Conservation (phyloP, 2,797 vertebrate genomes). For the Chelidonichthys spinosus region DNA sequence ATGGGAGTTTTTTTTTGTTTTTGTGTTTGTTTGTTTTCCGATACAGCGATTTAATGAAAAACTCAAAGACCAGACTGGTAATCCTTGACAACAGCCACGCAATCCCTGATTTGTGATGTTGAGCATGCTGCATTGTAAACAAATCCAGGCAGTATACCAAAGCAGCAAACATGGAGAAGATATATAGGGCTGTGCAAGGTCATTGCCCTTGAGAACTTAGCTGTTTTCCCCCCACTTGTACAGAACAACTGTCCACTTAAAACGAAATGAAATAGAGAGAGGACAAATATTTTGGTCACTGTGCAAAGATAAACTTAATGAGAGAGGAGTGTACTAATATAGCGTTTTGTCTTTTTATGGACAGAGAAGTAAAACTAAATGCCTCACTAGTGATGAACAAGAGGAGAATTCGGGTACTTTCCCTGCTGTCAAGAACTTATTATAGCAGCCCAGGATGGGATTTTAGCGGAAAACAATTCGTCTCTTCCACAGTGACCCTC, state of each 20-base stretch:
- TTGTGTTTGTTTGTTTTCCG: conserved; percentile 59
- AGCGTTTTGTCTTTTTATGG: conserved; percentile 19
- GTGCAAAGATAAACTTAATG: conserved; percentile 30
- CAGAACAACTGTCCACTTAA: conserved; percentile 44
- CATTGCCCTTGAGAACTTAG: conserved; percentile 51
- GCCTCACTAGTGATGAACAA: conserved; percentile 28
- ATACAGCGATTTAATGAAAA: conserved; percentile 77
- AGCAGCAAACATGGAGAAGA: conserved; percentile 59
- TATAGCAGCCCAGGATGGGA: conserved; percentile 59
- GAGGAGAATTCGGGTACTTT: conserved; percentile 46
- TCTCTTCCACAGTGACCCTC: conserved; percentile 66
- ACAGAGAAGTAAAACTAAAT: conserved; percentile 48
- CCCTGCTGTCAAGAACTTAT: conserved; percentile 48
- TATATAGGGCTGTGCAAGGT: conserved; percentile 69
- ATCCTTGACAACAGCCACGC: conserved; percentile 75
- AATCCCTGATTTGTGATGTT: conserved; percentile 80
- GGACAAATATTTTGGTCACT: conserved; percentile 5
- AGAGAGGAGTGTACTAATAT: not conserved
- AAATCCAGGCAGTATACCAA: conserved; percentile 64
- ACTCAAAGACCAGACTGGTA: conserved; percentile 67
- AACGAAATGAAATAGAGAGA: conserved; percentile 31
- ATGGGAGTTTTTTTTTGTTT: conserved; percentile 20
- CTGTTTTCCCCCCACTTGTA: conserved; percentile 1
- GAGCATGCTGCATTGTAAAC: conserved; percentile 77
- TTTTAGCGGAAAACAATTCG: conserved; percentile 63